phyloP scores from a whole-genome alignment of 2,888 invertebrate species.

The Myathropa florea region DNA sequence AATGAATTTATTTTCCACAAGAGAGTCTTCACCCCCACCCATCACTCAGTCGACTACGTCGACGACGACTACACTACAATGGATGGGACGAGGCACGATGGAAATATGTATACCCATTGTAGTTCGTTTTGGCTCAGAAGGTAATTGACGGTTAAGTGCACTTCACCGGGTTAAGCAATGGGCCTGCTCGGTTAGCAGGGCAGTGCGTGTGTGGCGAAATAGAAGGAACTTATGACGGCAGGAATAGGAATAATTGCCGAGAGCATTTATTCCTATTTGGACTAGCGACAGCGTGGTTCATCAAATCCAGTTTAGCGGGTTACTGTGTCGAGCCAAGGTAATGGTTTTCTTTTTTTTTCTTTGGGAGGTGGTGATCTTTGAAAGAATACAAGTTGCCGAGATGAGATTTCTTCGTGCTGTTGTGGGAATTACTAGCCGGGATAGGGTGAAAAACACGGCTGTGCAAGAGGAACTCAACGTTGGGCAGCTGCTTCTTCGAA shows the following conservation, averaged over 20 bases:
- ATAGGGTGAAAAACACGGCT: too few species aligned
- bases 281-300: not conserved
- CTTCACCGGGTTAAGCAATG: conserved; percentile 53
- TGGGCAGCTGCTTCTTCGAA: too few species aligned
- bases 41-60: not conserved
- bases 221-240: conserved; percentile 15
- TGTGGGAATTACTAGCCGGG: too few species aligned
- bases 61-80: not conserved
- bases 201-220: not conserved
- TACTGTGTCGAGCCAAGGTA: too few species aligned
- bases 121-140: conserved; percentile 43
- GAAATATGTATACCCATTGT: not conserved
- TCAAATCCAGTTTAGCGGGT: too few species aligned
- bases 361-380: too few species aligned
- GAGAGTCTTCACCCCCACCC: not conserved
- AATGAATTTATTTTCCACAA: conserved; percentile 22
- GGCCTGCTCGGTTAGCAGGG: not conserved
- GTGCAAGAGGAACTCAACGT: too few species aligned
- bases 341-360: too few species aligned
- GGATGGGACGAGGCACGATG: not conserved
- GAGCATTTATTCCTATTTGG: not conserved
- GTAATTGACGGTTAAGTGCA: conserved; percentile 58
- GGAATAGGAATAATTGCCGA: conserved; percentile 44
- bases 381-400: too few species aligned
- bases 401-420: too few species aligned